Percentiles rank a stretch among this genome's conserved stretches.
Conservation (phyloP, 2,888 invertebrate species). For the Ganaspis brasiliensis region DNA sequence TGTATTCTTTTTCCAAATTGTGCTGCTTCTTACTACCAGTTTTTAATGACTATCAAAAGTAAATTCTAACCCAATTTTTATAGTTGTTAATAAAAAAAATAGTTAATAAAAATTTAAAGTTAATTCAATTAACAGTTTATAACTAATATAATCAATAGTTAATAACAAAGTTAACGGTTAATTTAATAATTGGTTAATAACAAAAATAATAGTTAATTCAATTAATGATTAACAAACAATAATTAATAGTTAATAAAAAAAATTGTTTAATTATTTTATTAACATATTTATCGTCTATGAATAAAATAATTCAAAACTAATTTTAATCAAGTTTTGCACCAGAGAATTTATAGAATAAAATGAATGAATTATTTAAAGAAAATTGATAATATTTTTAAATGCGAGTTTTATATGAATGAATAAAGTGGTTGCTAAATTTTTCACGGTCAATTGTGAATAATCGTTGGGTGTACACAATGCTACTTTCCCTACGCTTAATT, state of each 20-base stretch:
- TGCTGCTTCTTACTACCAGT: conserved; percentile 34
- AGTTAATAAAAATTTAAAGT: too few species aligned
- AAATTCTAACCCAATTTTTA: too few species aligned
- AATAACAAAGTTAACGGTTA: too few species aligned
- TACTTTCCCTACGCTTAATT: conserved; percentile 81
- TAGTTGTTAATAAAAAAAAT: too few species aligned
- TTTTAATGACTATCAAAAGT: conserved; percentile 43
- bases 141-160: too few species aligned
- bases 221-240: too few species aligned
- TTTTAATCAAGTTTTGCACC: background rate
- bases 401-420: background rate
- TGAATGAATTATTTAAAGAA: background rate
- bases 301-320: too few species aligned
- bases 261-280: too few species aligned
- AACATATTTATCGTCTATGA: background rate
- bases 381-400: conserved; percentile 16
- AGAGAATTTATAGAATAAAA: background rate
- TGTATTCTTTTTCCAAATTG: conserved; percentile 7
- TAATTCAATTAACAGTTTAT: too few species aligned
- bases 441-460: conserved; percentile 74
- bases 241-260: too few species aligned
- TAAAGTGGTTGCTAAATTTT: conserved; percentile 55
- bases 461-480: conserved; percentile 76
- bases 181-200: too few species aligned
- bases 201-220: too few species aligned